phyloP scores from a whole-genome alignment of 2,113 vertebrate species.

The Hippocampus mohnikei region DNA sequence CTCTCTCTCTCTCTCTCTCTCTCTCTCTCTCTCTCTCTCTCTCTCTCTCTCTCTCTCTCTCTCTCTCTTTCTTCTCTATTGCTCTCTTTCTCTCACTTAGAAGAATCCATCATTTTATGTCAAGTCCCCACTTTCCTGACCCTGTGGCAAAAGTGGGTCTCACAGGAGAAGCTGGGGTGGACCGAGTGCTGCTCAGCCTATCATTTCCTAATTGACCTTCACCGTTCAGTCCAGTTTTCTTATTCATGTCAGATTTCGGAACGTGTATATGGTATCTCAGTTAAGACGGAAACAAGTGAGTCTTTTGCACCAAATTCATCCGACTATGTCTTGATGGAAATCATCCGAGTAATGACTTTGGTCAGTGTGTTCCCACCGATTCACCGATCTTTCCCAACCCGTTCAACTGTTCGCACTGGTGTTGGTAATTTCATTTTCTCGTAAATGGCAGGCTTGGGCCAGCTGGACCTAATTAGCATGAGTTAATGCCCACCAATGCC shows the following conservation, averaged over 20 bases:
- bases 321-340: no score
- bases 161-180: conserved; percentile 12
- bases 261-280: neutral
- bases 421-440: neutral
- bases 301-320: no score
- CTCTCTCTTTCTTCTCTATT: neutral
- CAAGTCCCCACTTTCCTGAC: conserved; percentile 8
- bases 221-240: conserved; percentile 8
- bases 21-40: conserved; percentile 7
- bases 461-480: neutral
- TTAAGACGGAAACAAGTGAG: neutral
- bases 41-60: conserved; percentile 19
- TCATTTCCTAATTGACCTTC: conserved; percentile 17
- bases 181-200: conserved; percentile 8
- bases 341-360: no score
- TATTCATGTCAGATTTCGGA: conserved; percentile 10
- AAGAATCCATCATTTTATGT: no score
- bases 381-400: neutral
- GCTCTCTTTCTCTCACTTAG: no score
- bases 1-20: no score
- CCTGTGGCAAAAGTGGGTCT: conserved; percentile 13
- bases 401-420: neutral
- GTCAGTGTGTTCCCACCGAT: neutral
- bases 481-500: neutral
- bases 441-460: neutral